Evolutionary conservation across 1,140 invertebrate genomes (phyloP).

Genomic region (Eumaeus atala): DNA sequence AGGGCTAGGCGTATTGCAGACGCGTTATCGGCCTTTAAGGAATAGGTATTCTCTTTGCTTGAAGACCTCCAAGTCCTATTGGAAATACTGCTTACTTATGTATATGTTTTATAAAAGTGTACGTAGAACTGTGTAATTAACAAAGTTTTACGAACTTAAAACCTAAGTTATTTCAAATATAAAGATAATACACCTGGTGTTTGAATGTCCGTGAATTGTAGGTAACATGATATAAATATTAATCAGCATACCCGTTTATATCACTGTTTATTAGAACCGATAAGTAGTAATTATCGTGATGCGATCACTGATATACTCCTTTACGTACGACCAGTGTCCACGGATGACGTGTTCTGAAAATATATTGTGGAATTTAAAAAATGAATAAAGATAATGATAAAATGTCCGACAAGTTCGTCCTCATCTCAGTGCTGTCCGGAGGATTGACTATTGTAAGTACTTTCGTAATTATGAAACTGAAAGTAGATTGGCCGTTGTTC

Average conservation of each 20-base stretch:
- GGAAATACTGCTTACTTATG: too few relatives aligned
- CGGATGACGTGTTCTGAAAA: slow-evolving; percentile 35
- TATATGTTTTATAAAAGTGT: too few relatives aligned
- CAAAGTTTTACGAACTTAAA: not conserved
- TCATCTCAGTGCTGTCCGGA: slow-evolving; percentile 28
- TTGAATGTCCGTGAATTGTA: too few relatives aligned
- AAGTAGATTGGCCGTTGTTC: too few relatives aligned
- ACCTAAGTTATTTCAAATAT: not conserved
- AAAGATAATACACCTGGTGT: too few relatives aligned
- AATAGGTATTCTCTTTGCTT: too few relatives aligned
- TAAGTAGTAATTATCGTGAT: slow-evolving; percentile 61
- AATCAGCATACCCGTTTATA: slow-evolving; percentile 19
- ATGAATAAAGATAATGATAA: slow-evolving; percentile 27
- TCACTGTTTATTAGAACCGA: slow-evolving; percentile 41
- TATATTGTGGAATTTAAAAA: slow-evolving; percentile 17
- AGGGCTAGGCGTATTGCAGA: too few relatives aligned
- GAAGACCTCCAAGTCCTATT: too few relatives aligned
- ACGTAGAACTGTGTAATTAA: too few relatives aligned
- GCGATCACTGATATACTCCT: slow-evolving; percentile 41
- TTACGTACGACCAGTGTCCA: slow-evolving; percentile 27
- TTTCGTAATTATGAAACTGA: not conserved
- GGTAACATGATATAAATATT: not conserved
- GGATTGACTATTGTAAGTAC: slow-evolving; percentile 44
- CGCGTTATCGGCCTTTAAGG: too few relatives aligned
- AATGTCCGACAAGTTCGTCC: slow-evolving; percentile 23